A percentile compares a stretch with the other conserved stretches of the same genome.
Evolutionary conservation across 1,140 invertebrate genomes (phyloP).

Genomic region (Aculops lycopersici): DNA sequence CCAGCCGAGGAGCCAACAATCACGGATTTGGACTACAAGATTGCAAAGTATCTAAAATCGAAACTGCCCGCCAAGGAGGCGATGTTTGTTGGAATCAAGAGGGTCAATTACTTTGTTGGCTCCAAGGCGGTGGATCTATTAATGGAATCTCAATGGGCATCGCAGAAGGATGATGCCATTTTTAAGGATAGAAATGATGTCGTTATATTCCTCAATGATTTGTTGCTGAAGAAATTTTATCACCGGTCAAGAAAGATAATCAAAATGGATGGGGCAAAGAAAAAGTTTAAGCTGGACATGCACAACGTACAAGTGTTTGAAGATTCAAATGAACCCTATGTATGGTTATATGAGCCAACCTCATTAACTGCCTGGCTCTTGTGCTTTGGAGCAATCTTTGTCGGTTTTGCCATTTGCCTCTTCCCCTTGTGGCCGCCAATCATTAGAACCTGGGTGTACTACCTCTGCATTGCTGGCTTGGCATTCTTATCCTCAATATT

Average conservation of each 20-base stretch:
- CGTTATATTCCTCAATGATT: constrained; percentile 17
- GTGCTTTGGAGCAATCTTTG: constrained; percentile 59
- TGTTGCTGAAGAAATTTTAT: constrained; percentile 71
- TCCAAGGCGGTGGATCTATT: constrained; percentile 59
- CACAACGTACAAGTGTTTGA: constrained; percentile 72
- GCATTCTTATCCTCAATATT: constrained; percentile 76
- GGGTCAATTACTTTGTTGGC: constrained; percentile 83
- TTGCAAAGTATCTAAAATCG: constrained; percentile 69
- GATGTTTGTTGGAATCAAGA: constrained; percentile 56
- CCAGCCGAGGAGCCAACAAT: constrained; percentile 23
- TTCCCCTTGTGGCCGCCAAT: constrained; percentile 87
- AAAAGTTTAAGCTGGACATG: constrained; percentile 58
- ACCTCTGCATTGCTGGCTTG: constrained; percentile 67
- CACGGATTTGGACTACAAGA: constrained; percentile 61
- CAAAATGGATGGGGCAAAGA: constrained; percentile 27
- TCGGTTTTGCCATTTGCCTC: constrained; percentile 72
- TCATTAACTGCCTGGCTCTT: constrained; percentile 83
- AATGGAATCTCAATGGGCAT: constrained; percentile 63
- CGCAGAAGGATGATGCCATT: constrained; percentile 23
- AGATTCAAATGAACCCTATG: constrained; percentile 74
- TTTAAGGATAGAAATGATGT: constrained; percentile 48
- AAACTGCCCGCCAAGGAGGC: constrained; percentile 75
- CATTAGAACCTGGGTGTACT: constrained; percentile 79
- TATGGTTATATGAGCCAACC: constrained; percentile 96
- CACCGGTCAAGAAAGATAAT: constrained; percentile 66